Percentiles rank a stretch among this genome's conserved stretches.
Evolutionary conservation across 2,113 vertebrate genomes (phyloP).

Genomic region (Ancistrus triradiatus): DNA sequence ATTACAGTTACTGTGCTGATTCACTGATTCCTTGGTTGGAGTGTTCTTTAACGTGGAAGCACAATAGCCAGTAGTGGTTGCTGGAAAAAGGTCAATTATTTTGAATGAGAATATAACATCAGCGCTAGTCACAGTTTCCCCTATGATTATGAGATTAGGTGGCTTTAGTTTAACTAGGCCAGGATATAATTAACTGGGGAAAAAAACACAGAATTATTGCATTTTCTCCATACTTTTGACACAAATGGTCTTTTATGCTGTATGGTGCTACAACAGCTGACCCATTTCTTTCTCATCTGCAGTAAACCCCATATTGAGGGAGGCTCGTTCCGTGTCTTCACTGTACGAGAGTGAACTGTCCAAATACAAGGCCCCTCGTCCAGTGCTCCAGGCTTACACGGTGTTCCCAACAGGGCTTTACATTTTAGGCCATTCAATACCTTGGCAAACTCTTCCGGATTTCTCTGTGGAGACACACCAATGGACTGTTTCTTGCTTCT

Average conservation of each 20-base stretch:
- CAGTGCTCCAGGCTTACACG: constrained; percentile 35
- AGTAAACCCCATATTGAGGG: constrained; percentile 68
- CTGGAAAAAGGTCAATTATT: constrained; percentile 44
- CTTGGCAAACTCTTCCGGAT: constrained; percentile 33
- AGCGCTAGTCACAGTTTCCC: constrained; percentile 32
- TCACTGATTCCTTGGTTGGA: constrained; percentile 49
- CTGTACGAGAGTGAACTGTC: constrained; percentile 61
- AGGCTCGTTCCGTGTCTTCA: constrained; percentile 66
- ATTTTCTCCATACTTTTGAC: neutral
- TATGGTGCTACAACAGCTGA: neutral
- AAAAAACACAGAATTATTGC: neutral
- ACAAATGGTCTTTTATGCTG: neutral
- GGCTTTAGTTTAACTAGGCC: neutral
- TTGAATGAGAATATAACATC: constrained; percentile 28
- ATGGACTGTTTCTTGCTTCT: constrained; percentile 27
- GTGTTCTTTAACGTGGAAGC: constrained; percentile 52
- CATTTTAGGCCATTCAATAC: constrained; percentile 45
- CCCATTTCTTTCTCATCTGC: constrained; percentile 37
- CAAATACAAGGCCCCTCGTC: neutral
- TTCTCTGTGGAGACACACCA: constrained; percentile 18
- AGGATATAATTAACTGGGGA: neutral
- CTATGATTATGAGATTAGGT: neutral
- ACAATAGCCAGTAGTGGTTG: constrained; percentile 40
- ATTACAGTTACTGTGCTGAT: constrained; percentile 63
- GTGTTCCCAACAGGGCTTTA: constrained; percentile 49